Conservation (phyloP, 2,888 invertebrate species). For the Venusia cambrica region DNA sequence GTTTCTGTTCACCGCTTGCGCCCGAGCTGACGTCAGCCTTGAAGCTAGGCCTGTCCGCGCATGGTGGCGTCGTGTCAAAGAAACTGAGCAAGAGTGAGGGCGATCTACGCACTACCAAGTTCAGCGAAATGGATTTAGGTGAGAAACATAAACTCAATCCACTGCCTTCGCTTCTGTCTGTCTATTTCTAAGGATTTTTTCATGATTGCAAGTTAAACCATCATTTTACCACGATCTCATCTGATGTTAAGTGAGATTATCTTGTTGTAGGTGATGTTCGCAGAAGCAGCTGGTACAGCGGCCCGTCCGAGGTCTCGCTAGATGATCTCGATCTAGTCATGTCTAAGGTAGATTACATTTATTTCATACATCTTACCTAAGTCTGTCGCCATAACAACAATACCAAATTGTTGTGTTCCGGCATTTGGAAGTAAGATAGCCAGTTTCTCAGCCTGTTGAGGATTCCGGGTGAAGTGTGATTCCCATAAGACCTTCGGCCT, state of each 20-base stretch:
- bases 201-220: too few relatives aligned
- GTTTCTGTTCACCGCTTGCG: conserved; percentile 47
- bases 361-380: neutral
- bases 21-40: conserved; percentile 44
- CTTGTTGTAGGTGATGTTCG: conserved; percentile 56
- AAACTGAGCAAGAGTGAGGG: conserved; percentile 63
- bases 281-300: conserved; percentile 70
- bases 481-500: too few relatives aligned
- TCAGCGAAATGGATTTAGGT: conserved; percentile 40
- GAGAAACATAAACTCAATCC: too few relatives aligned
- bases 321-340: conserved; percentile 69
- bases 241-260: too few relatives aligned
- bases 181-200: too few relatives aligned
- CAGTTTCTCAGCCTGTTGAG: too few relatives aligned
- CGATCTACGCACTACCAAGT: conserved; percentile 43
- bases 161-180: too few relatives aligned
- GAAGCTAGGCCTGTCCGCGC: conserved; percentile 30
- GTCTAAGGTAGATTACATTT: conserved; percentile 53
- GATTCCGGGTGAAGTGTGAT: too few relatives aligned
- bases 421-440: too few relatives aligned
- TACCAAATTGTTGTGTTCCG: conserved; percentile 2
- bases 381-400: too few relatives aligned
- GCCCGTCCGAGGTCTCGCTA: conserved; percentile 63
- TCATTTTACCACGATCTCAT: too few relatives aligned
- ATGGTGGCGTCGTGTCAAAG: conserved; percentile 20